Evolutionary conservation across 2,113 vertebrate species (phyloP).

Genomic region (Accipiter cooperii): DNA sequence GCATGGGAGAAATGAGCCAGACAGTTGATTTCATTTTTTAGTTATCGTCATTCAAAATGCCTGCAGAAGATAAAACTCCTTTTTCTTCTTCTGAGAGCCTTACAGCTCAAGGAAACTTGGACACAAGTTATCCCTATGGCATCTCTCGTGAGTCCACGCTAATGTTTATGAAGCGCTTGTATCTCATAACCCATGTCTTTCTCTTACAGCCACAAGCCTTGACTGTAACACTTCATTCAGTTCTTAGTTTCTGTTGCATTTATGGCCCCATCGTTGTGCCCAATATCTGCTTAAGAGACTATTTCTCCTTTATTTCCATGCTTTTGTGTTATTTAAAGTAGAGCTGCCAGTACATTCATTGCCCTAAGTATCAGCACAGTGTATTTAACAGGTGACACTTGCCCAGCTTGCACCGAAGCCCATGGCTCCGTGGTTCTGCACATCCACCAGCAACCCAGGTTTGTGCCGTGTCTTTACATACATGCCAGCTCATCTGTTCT

Average conservation of each 20-base stretch:
- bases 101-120: neutral
- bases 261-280: neutral
- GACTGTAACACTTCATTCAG: neutral
- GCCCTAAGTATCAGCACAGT: neutral
- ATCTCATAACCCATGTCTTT: neutral
- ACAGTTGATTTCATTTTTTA: slow-evolving; percentile 51
- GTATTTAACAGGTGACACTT: neutral
- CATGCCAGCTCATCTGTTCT: neutral
- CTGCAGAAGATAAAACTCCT: neutral
- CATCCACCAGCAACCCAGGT: neutral
- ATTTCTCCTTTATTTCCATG: neutral
- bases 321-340: neutral
- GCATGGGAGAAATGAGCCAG: slow-evolving; percentile 52
- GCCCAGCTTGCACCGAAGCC: neutral
- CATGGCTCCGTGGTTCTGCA: neutral
- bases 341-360: neutral
- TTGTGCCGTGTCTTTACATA: neutral
- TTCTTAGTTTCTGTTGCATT: neutral
- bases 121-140: neutral
- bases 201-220: neutral
- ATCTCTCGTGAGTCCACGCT: rapidly evolving
- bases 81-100: neutral
- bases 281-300: neutral
- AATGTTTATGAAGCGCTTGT: neutral
- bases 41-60: slow-evolving; percentile 51